Conservation (phyloP, 2,888 invertebrate species). For the Hypena proboscidalis region DNA sequence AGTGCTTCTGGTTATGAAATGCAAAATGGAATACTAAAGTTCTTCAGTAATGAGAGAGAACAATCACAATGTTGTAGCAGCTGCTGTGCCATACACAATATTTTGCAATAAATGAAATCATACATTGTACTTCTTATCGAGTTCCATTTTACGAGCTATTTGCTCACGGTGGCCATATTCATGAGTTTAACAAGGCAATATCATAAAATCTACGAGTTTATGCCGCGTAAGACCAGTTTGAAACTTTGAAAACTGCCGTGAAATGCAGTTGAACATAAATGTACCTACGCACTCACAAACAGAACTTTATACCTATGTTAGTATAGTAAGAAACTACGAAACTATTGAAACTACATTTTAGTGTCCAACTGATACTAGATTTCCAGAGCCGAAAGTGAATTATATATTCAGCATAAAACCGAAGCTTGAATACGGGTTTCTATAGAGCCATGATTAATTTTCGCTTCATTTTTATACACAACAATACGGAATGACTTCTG, state of each 20-base stretch:
- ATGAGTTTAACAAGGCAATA: constrained; percentile 12
- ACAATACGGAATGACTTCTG: too few relatives aligned
- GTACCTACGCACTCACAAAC: too few relatives aligned
- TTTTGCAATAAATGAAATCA: constrained; percentile 29
- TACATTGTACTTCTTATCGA: constrained; percentile 32
- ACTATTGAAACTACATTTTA: not conserved
- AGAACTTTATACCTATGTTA: too few relatives aligned
- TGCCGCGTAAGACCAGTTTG: not conserved
- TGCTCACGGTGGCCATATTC: constrained; percentile 8
- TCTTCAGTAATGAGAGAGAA: constrained; percentile 1
- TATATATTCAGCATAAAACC: too few relatives aligned
- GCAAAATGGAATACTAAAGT: constrained; percentile 2
- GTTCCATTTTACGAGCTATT: constrained; percentile 33
- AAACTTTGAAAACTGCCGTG: not conserved
- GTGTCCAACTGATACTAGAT: too few relatives aligned
- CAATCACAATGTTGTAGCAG: constrained; percentile 12
- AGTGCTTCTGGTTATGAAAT: not conserved
- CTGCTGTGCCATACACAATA: constrained; percentile 17
- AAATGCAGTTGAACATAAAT: too few relatives aligned
- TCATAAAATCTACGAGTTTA: constrained; percentile 9
- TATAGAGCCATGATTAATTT: too few relatives aligned
- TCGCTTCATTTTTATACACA: too few relatives aligned
- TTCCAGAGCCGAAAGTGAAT: too few relatives aligned
- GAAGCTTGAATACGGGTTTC: too few relatives aligned
- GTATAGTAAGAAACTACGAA: too few relatives aligned